Conservation (phyloP, 2,888 invertebrate genomes). For the Proisotoma minuta region DNA sequence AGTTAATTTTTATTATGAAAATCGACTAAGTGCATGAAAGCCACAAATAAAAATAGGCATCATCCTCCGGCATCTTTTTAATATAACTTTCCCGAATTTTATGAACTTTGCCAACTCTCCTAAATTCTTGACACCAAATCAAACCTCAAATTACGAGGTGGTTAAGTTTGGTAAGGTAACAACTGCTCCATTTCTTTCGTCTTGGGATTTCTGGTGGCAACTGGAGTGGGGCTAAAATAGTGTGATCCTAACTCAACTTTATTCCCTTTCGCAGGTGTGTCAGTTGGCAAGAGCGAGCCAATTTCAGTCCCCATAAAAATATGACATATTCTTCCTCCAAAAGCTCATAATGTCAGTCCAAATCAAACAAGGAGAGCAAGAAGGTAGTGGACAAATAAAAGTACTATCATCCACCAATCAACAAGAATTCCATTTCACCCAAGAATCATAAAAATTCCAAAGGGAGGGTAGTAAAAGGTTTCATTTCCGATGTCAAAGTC, state of each 20-base stretch:
- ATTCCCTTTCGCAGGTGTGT: background rate
- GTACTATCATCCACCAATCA: slow-evolving; percentile 46
- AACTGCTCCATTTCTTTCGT: background rate
- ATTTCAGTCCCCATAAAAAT: background rate
- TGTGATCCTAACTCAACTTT: background rate
- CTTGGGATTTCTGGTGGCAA: background rate
- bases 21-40: too few species aligned
- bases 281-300: background rate
- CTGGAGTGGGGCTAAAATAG: background rate
- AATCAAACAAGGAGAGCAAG: too few species aligned
- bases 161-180: background rate
- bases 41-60: too few species aligned
- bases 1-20: too few species aligned
- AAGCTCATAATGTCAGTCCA: background rate
- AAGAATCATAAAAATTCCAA: slow-evolving; percentile 47
- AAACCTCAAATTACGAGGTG: too few species aligned
- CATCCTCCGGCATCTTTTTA: too few species aligned
- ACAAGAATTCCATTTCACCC: slow-evolving; percentile 47
- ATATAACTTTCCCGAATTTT: too few species aligned
- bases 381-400: slow-evolving; percentile 47
- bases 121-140: too few species aligned
- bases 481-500: too few species aligned
- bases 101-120: too few species aligned
- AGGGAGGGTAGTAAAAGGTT: slow-evolving; percentile 37
- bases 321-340: background rate